Evolutionary conservation across 2,797 vertebrate species (phyloP).

Genomic region (Acanthopagrus latus): DNA sequence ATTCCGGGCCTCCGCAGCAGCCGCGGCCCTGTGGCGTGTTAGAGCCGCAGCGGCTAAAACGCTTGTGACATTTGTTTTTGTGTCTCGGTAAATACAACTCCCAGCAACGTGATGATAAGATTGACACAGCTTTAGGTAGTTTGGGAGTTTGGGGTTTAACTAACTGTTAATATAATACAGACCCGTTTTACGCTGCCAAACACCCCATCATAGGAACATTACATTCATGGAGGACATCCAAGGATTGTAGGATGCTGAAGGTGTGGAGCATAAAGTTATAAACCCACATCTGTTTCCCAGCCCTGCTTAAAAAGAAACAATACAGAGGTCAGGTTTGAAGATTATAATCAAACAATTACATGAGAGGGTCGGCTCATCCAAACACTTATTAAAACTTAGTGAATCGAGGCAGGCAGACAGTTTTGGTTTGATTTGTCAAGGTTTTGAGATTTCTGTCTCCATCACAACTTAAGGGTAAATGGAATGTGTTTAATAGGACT

Average conservation of each 20-base stretch:
- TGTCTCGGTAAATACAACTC: constrained; percentile 44
- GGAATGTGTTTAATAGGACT: background rate
- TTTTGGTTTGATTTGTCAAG: background rate
- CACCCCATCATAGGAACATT: background rate
- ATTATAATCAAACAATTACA: background rate
- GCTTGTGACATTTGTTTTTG: constrained; percentile 60
- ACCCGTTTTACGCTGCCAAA: constrained; percentile 25
- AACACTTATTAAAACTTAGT: background rate
- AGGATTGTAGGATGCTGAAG: constrained; percentile 8
- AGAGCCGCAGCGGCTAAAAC: constrained; percentile 29
- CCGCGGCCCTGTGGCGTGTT: constrained; percentile 50
- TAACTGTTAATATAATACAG: constrained; percentile 38
- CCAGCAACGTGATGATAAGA: constrained; percentile 30
- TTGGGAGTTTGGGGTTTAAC: constrained; percentile 33
- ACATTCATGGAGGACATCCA: constrained; percentile 23
- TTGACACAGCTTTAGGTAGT: constrained; percentile 29
- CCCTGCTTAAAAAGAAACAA: background rate
- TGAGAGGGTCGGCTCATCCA: background rate
- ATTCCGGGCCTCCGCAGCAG: constrained; percentile 48
- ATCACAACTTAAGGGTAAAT: background rate
- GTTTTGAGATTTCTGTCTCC: constrained; percentile 11
- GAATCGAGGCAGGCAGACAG: background rate
- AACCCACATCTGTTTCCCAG: constrained; percentile 47
- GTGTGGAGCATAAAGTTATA: constrained; percentile 7
- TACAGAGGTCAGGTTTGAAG: background rate